Percentiles rank a stretch among this genome's conserved stretches.
phyloP scores from a whole-genome alignment of 2,888 invertebrate species.

The Eudasyphora cyanicolor region DNA sequence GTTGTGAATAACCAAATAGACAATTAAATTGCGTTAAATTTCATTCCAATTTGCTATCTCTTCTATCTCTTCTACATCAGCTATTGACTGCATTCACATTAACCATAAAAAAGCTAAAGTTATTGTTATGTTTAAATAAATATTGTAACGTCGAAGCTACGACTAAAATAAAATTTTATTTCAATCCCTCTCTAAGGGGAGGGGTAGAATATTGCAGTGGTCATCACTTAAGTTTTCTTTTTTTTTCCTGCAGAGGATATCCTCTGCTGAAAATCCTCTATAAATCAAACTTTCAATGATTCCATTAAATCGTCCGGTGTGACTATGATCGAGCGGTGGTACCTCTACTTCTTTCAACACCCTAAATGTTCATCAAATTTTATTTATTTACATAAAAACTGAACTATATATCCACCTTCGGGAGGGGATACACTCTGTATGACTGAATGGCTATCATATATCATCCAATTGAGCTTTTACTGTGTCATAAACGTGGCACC shows the following conservation, averaged over 20 bases:
- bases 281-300: slow-evolving; percentile 9
- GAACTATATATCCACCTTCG: no score
- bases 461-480: slow-evolving; percentile 20
- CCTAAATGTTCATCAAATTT: slow-evolving; percentile 26
- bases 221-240: no score
- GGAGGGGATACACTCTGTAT: no score
- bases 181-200: background rate
- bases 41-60: slow-evolving; percentile 3
- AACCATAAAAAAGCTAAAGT: slow-evolving; percentile 6
- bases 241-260: background rate
- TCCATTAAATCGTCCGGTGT: background rate
- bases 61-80: no score
- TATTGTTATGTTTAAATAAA: slow-evolving; percentile 7
- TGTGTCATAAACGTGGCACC: slow-evolving; percentile 6
- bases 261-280: background rate
- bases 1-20: slow-evolving; percentile 35
- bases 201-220: background rate
- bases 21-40: slow-evolving; percentile 64
- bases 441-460: background rate
- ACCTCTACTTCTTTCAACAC: background rate
- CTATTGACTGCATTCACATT: slow-evolving; percentile 19
- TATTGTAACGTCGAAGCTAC: background rate
- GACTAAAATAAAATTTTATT: slow-evolving; percentile 10
- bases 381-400: slow-evolving; percentile 24
- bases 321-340: background rate